phyloP scores from a whole-genome alignment of 2,888 invertebrate genomes.

The Dynastes grantii region DNA sequence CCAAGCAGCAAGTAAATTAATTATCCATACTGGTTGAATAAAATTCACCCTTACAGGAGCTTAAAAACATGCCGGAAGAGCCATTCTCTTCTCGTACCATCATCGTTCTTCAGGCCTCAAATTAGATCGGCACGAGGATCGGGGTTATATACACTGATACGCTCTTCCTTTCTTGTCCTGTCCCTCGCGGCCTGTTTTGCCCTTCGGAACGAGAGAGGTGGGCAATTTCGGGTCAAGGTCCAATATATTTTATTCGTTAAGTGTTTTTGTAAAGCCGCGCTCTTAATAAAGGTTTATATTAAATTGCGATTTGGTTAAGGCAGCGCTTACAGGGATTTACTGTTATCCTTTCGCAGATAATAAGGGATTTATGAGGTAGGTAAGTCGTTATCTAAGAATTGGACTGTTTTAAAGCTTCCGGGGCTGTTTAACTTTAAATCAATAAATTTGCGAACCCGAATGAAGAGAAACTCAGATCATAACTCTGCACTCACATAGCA shows the following conservation, averaged over 20 bases:
- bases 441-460: too few relatives aligned
- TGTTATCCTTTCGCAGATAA: not conserved
- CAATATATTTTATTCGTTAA: slow-evolving; percentile 22
- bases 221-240: slow-evolving; percentile 7
- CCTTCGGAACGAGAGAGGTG: not conserved
- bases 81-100: slow-evolving; percentile 30
- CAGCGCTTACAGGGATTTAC: slow-evolving; percentile 6
- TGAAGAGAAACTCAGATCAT: too few relatives aligned
- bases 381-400: not conserved
- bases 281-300: slow-evolving; percentile 26
- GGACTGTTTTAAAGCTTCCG: not conserved
- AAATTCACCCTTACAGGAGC: slow-evolving; percentile 29
- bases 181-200: slow-evolving; percentile 13
- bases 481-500: too few relatives aligned
- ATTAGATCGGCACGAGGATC: slow-evolving; percentile 21
- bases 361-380: not conserved
- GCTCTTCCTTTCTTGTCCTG: not conserved
- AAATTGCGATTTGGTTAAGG: slow-evolving; percentile 27
- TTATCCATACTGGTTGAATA: slow-evolving; percentile 37
- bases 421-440: not conserved
- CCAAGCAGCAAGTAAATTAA: slow-evolving; percentile 37
- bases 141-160: not conserved
- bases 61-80: slow-evolving; percentile 6
- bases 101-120: slow-evolving; percentile 27
- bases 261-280: slow-evolving; percentile 7